Percentiles rank a stretch among this genome's conserved stretches.
These are phyloP conservation scores for Lepidothrix coronata DNA, from an alignment of 2,113 vertebrate species.

Conservation along the genomic window DNA sequence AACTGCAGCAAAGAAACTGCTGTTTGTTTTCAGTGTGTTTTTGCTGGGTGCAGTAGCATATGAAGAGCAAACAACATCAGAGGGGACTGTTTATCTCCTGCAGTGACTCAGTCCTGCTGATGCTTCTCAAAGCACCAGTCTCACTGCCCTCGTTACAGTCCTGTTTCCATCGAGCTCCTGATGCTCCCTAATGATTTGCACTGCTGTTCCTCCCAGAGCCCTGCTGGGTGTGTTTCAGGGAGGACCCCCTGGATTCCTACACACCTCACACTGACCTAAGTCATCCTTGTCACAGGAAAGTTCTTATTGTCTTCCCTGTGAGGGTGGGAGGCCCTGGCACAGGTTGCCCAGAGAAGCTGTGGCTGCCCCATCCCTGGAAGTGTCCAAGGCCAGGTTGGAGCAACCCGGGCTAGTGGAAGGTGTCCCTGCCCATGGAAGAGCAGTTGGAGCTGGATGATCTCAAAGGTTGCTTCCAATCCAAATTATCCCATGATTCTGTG, in stretches of 20 bases:
- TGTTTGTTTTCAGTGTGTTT: not conserved
- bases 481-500: not conserved
- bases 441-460: not conserved
- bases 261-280: not conserved
- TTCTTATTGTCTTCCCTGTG: not conserved
- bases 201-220: not conserved
- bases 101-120: not conserved
- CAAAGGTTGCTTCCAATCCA: not conserved
- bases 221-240: not conserved
- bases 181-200: not conserved
- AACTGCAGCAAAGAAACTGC: not conserved
- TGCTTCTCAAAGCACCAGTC: not conserved
- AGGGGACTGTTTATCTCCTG: not conserved
- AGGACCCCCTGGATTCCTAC: not conserved
- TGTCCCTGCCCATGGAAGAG: not conserved
- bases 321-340: not conserved
- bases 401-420: not conserved
- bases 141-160: fast-evolving
- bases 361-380: not conserved
- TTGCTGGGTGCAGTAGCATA: not conserved
- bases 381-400: not conserved
- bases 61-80: not conserved
- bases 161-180: not conserved
- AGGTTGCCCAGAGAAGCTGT: not conserved
- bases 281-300: not conserved